Conservation (phyloP, 2,797 vertebrate species). For the Halcyon badia region DNA sequence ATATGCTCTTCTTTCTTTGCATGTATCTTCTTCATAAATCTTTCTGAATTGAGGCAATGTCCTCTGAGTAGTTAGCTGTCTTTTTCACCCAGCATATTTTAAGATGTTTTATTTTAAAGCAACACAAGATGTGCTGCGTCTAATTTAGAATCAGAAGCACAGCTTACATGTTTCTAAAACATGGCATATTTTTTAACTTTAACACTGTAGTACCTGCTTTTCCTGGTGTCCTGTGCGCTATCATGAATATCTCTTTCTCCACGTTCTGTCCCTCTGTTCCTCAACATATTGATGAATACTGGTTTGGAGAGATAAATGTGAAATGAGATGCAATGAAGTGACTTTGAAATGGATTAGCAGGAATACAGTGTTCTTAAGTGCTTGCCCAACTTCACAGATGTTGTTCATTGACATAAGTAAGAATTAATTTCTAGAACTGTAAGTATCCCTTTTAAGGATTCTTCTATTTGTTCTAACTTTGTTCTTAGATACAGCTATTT, state of each 20-base stretch:
- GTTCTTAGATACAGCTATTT: slow-evolving; percentile 92
- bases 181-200: not conserved
- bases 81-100: not conserved
- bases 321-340: not conserved
- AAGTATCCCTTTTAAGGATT: not conserved
- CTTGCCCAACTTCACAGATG: not conserved
- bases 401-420: not conserved
- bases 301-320: not conserved
- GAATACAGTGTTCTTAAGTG: not conserved
- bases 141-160: not conserved
- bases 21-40: not conserved
- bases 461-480: not conserved
- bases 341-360: not conserved
- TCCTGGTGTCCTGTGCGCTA: not conserved
- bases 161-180: not conserved
- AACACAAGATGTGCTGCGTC: not conserved
- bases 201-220: not conserved
- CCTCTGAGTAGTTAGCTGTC: not conserved
- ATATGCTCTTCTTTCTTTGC: not conserved
- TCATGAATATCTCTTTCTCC: not conserved
- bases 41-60: not conserved
- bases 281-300: not conserved
- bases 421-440: not conserved
- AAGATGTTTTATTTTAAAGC: not conserved
- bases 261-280: not conserved